These are phyloP conservation scores for Helobdella robusta DNA, from an alignment of 2,888 invertebrate species.

Conservation along the genomic window DNA sequence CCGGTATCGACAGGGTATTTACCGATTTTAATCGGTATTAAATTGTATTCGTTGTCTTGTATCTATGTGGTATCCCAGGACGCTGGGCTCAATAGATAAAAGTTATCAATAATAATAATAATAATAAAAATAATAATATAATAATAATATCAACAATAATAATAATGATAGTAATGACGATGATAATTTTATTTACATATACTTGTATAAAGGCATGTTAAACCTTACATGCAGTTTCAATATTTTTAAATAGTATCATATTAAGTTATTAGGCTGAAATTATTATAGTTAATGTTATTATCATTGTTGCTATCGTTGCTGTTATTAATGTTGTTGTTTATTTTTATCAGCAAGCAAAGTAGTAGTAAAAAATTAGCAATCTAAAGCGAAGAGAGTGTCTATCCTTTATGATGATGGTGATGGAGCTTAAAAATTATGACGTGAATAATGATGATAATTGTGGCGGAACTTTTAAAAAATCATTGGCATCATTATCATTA, in stretches of 20 bases:
- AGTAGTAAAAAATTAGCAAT: not conserved
- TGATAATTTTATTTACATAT: not conserved
- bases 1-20: too few relatives aligned
- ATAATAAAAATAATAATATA: not conserved
- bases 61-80: too few relatives aligned
- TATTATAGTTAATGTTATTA: not conserved
- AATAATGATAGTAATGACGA: not conserved
- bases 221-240: not conserved
- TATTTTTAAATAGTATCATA: not conserved
- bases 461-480: not conserved
- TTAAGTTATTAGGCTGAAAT: too few relatives aligned
- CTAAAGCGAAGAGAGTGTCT: not conserved
- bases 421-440: not conserved
- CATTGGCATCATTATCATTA: not conserved
- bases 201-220: not conserved
- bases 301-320: slow-evolving; percentile 5
- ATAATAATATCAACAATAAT: not conserved
- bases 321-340: too few relatives aligned
- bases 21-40: too few relatives aligned
- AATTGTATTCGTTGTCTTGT: too few relatives aligned
- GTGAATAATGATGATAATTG: not conserved
- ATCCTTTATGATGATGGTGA: not conserved
- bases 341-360: not conserved
- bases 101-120: not conserved
- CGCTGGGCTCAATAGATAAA: too few relatives aligned